phyloP scores from a whole-genome alignment of 30 jellyfish, hydroid and myxozoan genomes.

The Cassiopea andromeda region DNA sequence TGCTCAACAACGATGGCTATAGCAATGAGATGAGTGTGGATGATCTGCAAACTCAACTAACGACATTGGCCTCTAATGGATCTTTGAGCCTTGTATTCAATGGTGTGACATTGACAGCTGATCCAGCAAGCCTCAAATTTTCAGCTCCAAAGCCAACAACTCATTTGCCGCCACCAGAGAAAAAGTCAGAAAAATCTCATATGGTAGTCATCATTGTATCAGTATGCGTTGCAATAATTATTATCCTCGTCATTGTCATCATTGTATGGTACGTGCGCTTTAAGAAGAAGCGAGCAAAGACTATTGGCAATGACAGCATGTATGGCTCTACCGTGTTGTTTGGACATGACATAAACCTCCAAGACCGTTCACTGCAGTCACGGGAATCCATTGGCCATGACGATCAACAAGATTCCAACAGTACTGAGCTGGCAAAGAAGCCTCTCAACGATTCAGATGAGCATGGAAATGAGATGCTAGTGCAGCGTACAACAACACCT shows the following conservation, averaged over 20 bases:
- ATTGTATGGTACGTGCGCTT: constrained; percentile 1
- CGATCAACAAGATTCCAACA: not conserved
- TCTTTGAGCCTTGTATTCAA: constrained; percentile 18
- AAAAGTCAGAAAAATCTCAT: not conserved
- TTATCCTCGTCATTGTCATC: not conserved
- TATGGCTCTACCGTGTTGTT: constrained; percentile 8
- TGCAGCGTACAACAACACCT: constrained; percentile 3
- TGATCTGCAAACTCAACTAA: not conserved
- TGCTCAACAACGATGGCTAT: constrained; percentile 36
- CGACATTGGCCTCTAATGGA: constrained; percentile 46
- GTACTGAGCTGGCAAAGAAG: not conserved
- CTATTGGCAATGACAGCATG: not conserved
- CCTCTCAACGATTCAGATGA: not conserved
- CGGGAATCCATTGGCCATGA: constrained; percentile 3
- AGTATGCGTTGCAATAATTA: constrained; percentile 8
- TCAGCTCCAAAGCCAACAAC: not conserved
- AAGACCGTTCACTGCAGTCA: not conserved
- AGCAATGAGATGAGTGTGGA: constrained; percentile 10
- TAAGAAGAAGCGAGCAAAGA: constrained; percentile 7
- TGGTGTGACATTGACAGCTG: constrained; percentile 14
- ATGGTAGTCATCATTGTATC: constrained; percentile 1
- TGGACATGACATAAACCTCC: constrained; percentile 28
- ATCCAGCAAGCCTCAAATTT: constrained; percentile 18
- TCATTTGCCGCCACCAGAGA: not conserved
- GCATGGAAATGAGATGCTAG: not conserved